Evolutionary conservation across 1,140 invertebrate genomes (phyloP).

Genomic region (Leptinotarsa undecemlineata): DNA sequence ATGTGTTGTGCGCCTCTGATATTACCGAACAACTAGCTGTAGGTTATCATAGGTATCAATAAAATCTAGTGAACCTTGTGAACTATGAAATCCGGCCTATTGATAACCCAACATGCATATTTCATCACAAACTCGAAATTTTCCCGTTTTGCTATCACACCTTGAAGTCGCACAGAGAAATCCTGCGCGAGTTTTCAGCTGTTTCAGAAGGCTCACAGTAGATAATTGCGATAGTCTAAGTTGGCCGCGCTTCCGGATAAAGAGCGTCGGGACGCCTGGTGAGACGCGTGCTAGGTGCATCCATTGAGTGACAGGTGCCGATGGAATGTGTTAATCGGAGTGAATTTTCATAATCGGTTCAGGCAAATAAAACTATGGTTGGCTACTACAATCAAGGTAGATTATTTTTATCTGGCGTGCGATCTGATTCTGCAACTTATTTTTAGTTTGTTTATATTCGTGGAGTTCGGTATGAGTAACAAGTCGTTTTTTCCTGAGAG

Average conservation of each 20-base stretch:
- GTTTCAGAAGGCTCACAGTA: neutral
- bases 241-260: slow-evolving; percentile 14
- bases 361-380: slow-evolving; percentile 31
- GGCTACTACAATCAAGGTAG: slow-evolving; percentile 41
- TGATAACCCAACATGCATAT: too few relatives aligned
- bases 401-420: slow-evolving; percentile 18
- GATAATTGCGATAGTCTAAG: neutral
- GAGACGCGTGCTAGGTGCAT: slow-evolving; percentile 8
- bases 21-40: too few relatives aligned
- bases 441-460: slow-evolving; percentile 13
- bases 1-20: too few relatives aligned
- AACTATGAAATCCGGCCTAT: too few relatives aligned
- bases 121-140: too few relatives aligned
- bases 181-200: neutral
- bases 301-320: slow-evolving; percentile 11
- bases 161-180: neutral
- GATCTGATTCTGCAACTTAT: slow-evolving; percentile 7
- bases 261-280: slow-evolving; percentile 12
- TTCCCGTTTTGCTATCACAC: neutral
- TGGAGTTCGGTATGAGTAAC: neutral
- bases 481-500: neutral
- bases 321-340: slow-evolving; percentile 33
- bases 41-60: too few relatives aligned
- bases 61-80: too few relatives aligned
- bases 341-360: slow-evolving; percentile 18